Conservation (phyloP, 92 coral and sea anemone species). For the Palythoa grandiflora region DNA sequence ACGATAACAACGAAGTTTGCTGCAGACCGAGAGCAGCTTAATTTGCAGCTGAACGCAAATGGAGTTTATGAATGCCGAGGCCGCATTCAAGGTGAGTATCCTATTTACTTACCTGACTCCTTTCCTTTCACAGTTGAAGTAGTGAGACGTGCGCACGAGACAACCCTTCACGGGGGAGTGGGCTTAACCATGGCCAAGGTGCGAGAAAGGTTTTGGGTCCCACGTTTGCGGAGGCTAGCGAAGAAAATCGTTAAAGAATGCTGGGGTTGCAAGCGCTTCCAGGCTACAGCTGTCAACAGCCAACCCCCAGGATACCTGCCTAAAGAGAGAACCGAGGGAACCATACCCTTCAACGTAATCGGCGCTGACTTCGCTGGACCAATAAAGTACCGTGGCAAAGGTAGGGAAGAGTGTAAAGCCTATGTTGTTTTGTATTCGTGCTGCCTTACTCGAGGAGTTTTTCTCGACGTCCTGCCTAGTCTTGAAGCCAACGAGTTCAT, state of each 20-base stretch:
- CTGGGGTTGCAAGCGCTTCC: conserved; percentile 69
- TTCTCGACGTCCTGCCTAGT: conserved; percentile 67
- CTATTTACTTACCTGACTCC: conserved; percentile 62
- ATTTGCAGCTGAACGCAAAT: conserved; percentile 55
- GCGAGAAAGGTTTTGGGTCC: conserved; percentile 72
- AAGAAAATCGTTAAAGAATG: conserved; percentile 61
- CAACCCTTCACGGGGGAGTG: conserved; percentile 75
- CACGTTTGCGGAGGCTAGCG: conserved; percentile 61
- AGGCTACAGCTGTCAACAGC: conserved; percentile 52
- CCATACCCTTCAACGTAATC: conserved; percentile 53
- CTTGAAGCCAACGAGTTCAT: conserved; percentile 61
- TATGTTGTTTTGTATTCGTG: conserved; percentile 67
- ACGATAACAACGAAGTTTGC: conserved; percentile 27
- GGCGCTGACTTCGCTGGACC: conserved; percentile 75
- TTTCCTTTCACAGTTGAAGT: conserved; percentile 51
- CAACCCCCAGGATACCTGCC: conserved; percentile 68
- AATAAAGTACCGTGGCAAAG: conserved; percentile 51
- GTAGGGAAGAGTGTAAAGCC: conserved; percentile 58
- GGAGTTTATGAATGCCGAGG: conserved; percentile 72
- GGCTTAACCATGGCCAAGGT: conserved; percentile 66
- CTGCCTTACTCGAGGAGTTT: conserved; percentile 69
- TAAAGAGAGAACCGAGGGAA: conserved; percentile 54
- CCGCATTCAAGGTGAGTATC: conserved; percentile 66
- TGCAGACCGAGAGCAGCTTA: conserved; percentile 63
- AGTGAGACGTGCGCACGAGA: conserved; percentile 61